phyloP scores from a whole-genome alignment of 2,113 vertebrate species.

The Barbus barbus region DNA sequence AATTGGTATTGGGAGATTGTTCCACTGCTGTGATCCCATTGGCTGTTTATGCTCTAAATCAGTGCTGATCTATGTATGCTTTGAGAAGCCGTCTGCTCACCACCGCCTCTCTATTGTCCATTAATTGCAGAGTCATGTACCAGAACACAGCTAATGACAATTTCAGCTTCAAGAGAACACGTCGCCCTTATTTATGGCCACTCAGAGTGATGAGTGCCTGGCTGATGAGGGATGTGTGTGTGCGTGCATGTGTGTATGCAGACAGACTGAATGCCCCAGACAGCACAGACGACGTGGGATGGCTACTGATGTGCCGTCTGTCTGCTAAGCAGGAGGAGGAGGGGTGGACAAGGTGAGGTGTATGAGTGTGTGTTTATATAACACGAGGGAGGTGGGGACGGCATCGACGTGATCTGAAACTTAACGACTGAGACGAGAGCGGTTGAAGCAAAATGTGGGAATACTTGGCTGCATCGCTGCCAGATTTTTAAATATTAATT shows the following conservation, averaged over 20 bases:
- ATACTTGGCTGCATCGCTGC: conserved; percentile 49
- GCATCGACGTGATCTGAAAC: conserved; percentile 46
- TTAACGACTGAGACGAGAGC: conserved; percentile 7
- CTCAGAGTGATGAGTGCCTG: conserved; percentile 53
- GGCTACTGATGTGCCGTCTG: conserved; percentile 71
- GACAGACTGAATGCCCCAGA: conserved; percentile 52
- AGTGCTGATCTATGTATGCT: conserved; percentile 3
- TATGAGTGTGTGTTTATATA: conserved; percentile 20
- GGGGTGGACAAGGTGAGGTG: conserved; percentile 17
- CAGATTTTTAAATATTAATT: conserved; percentile 70
- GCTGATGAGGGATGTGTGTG: conserved; percentile 47
- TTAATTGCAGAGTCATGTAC: conserved; percentile 64
- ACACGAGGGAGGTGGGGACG: conserved; percentile 56
- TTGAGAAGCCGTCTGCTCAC: conserved; percentile 19
- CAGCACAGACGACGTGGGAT: conserved; percentile 63
- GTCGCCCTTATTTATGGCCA: conserved; percentile 62
- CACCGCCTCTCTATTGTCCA: conserved; percentile 37
- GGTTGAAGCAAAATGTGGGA: conserved; percentile 20
- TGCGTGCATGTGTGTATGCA: conserved; percentile 35
- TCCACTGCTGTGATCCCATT: neutral
- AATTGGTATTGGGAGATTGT: conserved; percentile 19
- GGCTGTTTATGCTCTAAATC: conserved; percentile 23
- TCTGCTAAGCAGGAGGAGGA: conserved; percentile 54
- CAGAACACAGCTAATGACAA: conserved; percentile 63
- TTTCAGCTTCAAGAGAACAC: conserved; percentile 56